phyloP scores from a whole-genome alignment of 2,888 invertebrate species.

The Acleris literana region DNA sequence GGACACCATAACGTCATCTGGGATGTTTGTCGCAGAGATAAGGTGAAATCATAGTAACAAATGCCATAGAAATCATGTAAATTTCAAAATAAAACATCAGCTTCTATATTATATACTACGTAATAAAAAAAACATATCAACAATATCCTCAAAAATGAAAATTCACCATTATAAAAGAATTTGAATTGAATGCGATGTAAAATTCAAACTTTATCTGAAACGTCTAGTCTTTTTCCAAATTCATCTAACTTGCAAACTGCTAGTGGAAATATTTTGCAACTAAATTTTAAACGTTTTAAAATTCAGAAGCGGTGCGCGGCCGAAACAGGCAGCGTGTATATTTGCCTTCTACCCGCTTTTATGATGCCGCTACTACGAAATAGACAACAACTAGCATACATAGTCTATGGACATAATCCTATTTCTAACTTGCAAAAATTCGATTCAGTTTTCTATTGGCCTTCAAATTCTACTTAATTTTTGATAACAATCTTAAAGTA shows the following conservation, averaged over 20 bases:
- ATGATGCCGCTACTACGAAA: constrained; percentile 11
- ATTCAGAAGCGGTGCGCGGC: constrained; percentile 29
- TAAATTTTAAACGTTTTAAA: constrained; percentile 28
- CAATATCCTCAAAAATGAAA: too few species aligned
- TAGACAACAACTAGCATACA: background rate
- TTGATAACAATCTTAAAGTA: too few species aligned
- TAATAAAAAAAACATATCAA: too few species aligned
- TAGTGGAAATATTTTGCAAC: constrained; percentile 27
- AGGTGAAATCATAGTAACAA: too few species aligned
- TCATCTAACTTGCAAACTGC: constrained; percentile 16
- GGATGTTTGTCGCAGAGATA: too few species aligned
- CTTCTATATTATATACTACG: too few species aligned
- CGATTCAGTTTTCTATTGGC: too few species aligned
- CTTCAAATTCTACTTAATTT: too few species aligned
- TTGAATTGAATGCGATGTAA: constrained; percentile 9
- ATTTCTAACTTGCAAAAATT: background rate
- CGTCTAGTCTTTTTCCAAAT: constrained; percentile 7
- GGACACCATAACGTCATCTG: too few species aligned
- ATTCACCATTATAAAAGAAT: too few species aligned
- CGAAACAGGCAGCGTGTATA: constrained; percentile 16
- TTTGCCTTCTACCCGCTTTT: constrained; percentile 16
- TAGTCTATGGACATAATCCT: background rate
- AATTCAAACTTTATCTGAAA: constrained; percentile 28
- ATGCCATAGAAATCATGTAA: too few species aligned
- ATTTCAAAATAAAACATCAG: too few species aligned